phyloP scores from a whole-genome alignment of 37 sponge, comb jelly and placozoan species.

The Aphrocallistes beatrix region DNA sequence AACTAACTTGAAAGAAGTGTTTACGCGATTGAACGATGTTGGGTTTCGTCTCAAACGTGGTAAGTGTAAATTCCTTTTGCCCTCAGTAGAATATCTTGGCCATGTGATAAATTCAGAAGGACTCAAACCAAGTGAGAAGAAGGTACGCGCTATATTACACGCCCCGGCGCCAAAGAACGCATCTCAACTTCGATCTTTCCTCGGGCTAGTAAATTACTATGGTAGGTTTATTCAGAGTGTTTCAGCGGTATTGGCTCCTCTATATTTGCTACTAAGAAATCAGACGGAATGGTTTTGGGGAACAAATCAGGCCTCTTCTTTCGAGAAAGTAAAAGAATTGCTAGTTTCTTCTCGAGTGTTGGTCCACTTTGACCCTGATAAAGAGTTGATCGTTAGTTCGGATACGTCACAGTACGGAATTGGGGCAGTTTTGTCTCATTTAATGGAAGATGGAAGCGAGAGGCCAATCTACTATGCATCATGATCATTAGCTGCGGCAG shows the following conservation, averaged over 20 bases:
- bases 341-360: neutral
- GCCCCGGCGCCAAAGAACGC: neutral
- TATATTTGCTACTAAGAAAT: slow-evolving; percentile 18
- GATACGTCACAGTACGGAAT: slow-evolving; percentile 25
- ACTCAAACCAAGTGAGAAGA: neutral
- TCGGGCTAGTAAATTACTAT: slow-evolving; percentile 7
- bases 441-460: neutral
- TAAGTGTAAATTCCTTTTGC: slow-evolving; percentile 10
- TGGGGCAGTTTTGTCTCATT: slow-evolving; percentile 23
- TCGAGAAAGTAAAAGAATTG: slow-evolving; percentile 20
- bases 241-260: slow-evolving; percentile 21
- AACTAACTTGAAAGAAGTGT: neutral
- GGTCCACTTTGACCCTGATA: slow-evolving; percentile 11
- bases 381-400: neutral
- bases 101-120: neutral
- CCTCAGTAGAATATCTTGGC: too few species aligned
- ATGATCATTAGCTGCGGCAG: slow-evolving; percentile 20
- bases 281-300: neutral
- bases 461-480: slow-evolving; percentile 15
- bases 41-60: slow-evolving; percentile 1
- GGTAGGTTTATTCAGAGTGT: neutral
- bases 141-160: neutral
- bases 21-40: neutral
- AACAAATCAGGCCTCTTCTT: slow-evolving; percentile 8
- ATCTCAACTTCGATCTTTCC: neutral